These are phyloP conservation scores for Anabas testudineus DNA, from an alignment of 2,797 vertebrate genomes.

Conservation along the genomic window DNA sequence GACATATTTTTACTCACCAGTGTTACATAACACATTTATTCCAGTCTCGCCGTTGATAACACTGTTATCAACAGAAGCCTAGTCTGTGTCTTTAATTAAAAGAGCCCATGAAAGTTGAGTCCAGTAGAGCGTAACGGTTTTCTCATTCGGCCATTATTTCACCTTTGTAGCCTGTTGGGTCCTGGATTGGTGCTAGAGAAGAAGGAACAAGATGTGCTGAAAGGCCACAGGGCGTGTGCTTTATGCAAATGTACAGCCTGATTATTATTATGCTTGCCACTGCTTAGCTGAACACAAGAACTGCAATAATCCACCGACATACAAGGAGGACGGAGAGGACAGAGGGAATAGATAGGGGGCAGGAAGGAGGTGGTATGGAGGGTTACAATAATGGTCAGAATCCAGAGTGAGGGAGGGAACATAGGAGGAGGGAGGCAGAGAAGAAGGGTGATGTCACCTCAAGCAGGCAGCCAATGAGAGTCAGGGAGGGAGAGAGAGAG, in stretches of 20 bases:
- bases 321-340: conserved; percentile 38
- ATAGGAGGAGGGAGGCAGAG: conserved; percentile 58
- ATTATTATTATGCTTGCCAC: conserved; percentile 46
- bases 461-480: conserved; percentile 82
- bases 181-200: conserved; percentile 35
- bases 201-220: conserved; percentile 18
- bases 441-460: conserved; percentile 86
- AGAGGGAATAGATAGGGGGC: conserved; percentile 30
- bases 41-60: conserved; percentile 55
- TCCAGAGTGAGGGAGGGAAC: conserved; percentile 59
- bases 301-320: conserved; percentile 45
- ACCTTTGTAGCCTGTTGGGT: conserved; percentile 44
- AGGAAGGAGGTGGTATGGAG: conserved; percentile 38
- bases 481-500: conserved; percentile 71
- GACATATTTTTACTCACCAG: conserved; percentile 53
- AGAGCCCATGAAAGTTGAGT: conserved; percentile 48
- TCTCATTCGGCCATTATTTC: conserved; percentile 30
- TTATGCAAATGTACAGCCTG: conserved; percentile 44
- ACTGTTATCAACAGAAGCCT: conserved; percentile 54
- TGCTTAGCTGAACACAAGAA: conserved; percentile 44
- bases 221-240: conserved; percentile 29
- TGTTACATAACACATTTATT: conserved; percentile 60
- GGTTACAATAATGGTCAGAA: conserved; percentile 79
- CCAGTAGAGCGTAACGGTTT: conserved; percentile 24
- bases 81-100: conserved; percentile 45